Conservation (phyloP, 2,113 vertebrate genomes). For the Acanthisitta chloris region DNA sequence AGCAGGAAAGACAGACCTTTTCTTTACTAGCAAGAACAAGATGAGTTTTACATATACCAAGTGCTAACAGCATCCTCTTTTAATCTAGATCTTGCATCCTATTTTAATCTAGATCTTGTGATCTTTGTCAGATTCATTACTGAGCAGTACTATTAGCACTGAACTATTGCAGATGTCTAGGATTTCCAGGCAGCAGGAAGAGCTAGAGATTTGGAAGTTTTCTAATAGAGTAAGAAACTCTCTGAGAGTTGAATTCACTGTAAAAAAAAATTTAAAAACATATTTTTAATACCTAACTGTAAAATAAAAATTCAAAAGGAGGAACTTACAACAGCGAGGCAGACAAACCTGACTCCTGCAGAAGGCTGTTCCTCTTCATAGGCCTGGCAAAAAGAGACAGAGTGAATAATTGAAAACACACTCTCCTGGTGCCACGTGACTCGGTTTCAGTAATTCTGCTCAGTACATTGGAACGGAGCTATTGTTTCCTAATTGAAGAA, state of each 20-base stretch:
- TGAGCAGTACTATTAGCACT: not conserved
- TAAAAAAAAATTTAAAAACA: not conserved
- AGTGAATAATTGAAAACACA: slow-evolving; percentile 75
- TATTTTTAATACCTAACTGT: not conserved
- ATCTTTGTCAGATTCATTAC: not conserved
- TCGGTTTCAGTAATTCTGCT: slow-evolving; percentile 53
- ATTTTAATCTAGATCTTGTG: not conserved
- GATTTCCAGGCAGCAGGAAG: not conserved
- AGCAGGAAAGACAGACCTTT: not conserved
- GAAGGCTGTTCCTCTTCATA: slow-evolving; percentile 62
- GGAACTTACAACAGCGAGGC: slow-evolving; percentile 54
- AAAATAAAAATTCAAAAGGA: slow-evolving; percentile 40
- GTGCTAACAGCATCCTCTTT: not conserved
- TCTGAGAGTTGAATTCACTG: not conserved
- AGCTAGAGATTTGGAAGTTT: not conserved
- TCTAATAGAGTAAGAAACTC: not conserved
- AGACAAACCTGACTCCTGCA: slow-evolving; percentile 59
- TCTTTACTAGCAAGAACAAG: not conserved
- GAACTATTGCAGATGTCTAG: not conserved
- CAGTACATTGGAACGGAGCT: slow-evolving; percentile 55
- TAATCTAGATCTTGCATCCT: not conserved
- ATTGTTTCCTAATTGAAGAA: slow-evolving; percentile 57
- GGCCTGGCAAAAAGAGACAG: slow-evolving; percentile 60
- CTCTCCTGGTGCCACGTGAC: slow-evolving; percentile 39
- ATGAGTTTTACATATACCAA: not conserved